phyloP scores from a whole-genome alignment of 1,140 invertebrate species.

The Hycleus phaleratus region DNA sequence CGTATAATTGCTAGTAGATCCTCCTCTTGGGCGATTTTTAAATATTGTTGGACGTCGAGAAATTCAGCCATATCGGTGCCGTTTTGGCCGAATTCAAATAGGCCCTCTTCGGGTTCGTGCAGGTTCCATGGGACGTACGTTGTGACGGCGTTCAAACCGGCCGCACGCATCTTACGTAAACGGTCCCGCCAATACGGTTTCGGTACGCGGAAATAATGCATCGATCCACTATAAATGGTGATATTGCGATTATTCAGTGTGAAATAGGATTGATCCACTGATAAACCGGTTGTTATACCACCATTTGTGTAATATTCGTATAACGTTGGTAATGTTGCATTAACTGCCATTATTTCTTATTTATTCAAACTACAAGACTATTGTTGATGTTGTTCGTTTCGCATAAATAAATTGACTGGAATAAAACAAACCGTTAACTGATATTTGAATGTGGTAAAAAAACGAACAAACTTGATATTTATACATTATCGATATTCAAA shows the following conservation, averaged over 20 bases:
- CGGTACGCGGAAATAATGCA: constrained; percentile 86
- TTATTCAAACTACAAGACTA: too few species aligned
- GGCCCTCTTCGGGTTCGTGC: constrained; percentile 57
- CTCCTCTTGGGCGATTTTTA: constrained; percentile 73
- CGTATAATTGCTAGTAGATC: constrained; percentile 77
- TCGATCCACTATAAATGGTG: constrained; percentile 54
- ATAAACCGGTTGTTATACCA: constrained; percentile 22
- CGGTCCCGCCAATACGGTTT: constrained; percentile 47
- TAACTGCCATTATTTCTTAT: too few species aligned
- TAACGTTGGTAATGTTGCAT: constrained; percentile 16
- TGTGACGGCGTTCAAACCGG: constrained; percentile 79
- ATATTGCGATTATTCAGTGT: constrained; percentile 28
- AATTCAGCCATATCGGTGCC: constrained; percentile 63
- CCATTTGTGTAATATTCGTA: constrained; percentile 30
- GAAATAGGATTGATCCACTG: constrained; percentile 22
- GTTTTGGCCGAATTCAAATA: constrained; percentile 55
- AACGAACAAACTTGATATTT: too few species aligned
- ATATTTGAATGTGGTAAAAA: too few species aligned
- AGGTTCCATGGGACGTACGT: constrained; percentile 92
- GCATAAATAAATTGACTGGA: too few species aligned
- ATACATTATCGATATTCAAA: too few species aligned
- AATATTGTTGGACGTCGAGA: constrained; percentile 53
- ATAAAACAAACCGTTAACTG: too few species aligned
- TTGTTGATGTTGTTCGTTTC: too few species aligned
- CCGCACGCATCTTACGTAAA: constrained; percentile 66